Base-by-base conservation (phyloP, 2,888 invertebrate species). In the Yponomeuta sedellus region DNA sequence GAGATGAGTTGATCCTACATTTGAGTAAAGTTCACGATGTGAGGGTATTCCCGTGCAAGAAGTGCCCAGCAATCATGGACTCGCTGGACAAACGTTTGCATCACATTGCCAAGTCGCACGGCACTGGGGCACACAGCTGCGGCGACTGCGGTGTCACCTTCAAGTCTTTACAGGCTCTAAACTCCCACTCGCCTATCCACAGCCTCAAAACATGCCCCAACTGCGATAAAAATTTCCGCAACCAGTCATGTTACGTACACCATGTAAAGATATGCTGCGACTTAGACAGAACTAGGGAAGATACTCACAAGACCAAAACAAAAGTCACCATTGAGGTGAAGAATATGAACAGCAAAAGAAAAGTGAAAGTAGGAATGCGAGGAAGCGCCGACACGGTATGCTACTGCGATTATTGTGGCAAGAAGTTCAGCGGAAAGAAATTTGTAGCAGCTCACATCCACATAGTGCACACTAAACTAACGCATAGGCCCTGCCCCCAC, bases 401-500 rank as follows among this genome's bases (percentile, higher is more conserved):
- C 65, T 77, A 83, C 10, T 90, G 90, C 22, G 86, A 89, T 67
- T 83, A 88, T 65, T 90, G 90, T 56, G 78, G 81, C 0, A 90
- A 89, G 67, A 84, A 72, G 11, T 88, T 86, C 67, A 78, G 83
- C 0, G 83, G 81, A 0, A 89, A 86, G 69, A 87, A 82, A 44
- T 86, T 82, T 65, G 76, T 90, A 0, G 73, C 77, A 0, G 84
- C 89, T 0, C 90, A 90, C 39, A 89, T 90, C n/a, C 83, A 86
- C 70, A 88, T 85, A 10, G 88, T 89, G 0, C 90, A 90, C 65
- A 78, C 78, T 69, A 88, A 82, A 68, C 82, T 81, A 58, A 88
- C 89, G 0, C 89, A 89, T 62, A 73, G 75, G 25, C 85, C 88
- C 0, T 90, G 90, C 66, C 68, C 73, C 0, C 78, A 84, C 69